Evolutionary conservation across 2,113 vertebrate species (phyloP).

Genomic region (Copsychus sechellarum): DNA sequence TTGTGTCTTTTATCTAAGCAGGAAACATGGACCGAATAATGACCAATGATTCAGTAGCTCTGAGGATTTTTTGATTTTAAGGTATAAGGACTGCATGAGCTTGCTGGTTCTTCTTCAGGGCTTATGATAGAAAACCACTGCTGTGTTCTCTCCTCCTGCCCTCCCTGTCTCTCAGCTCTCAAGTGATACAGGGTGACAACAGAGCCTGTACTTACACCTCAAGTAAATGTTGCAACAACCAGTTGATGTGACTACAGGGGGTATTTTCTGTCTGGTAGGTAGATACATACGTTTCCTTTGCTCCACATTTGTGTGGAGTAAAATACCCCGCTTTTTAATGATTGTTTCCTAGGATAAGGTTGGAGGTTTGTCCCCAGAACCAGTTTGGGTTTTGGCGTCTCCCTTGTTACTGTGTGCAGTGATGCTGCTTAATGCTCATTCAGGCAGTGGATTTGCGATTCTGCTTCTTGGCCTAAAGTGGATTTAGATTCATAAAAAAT

Average conservation of each 20-base stretch:
- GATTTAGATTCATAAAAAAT: slow-evolving; percentile 54
- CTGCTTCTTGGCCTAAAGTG: slow-evolving; percentile 37
- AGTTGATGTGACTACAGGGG: background rate
- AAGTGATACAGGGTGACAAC: background rate
- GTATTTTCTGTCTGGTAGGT: background rate
- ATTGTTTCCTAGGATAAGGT: background rate
- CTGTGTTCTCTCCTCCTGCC: background rate
- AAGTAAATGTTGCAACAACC: background rate
- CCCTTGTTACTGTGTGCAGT: background rate
- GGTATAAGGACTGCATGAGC: background rate
- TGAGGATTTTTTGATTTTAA: background rate
- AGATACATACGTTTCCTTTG: accelerated
- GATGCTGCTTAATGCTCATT: slow-evolving; percentile 38
- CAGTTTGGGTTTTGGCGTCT: background rate
- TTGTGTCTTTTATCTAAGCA: background rate
- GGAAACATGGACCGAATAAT: background rate
- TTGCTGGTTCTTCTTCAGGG: background rate
- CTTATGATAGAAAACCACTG: background rate
- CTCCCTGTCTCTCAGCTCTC: background rate
- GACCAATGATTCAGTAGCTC: background rate
- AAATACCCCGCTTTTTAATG: background rate
- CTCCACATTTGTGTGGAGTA: background rate
- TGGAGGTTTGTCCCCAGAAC: background rate
- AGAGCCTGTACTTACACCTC: background rate
- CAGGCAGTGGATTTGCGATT: slow-evolving; percentile 27